A percentile compares a stretch with the other conserved stretches of the same genome.
Conservation (phyloP, 2,113 vertebrate genomes). For the Prionailurus bengalensis region DNA sequence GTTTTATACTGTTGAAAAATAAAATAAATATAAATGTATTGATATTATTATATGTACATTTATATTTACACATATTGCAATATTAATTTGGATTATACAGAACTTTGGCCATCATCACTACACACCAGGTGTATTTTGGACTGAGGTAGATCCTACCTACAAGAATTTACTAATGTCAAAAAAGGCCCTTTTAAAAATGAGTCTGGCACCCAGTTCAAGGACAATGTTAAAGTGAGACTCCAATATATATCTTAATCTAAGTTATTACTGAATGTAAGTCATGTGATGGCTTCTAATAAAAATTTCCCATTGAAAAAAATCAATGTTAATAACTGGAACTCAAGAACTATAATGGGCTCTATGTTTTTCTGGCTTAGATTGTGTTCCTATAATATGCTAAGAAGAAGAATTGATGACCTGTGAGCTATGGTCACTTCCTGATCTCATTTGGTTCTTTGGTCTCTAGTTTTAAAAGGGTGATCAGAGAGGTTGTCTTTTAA, state of each 20-base stretch:
- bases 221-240: background rate
- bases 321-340: conserved; percentile 79
- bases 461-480: conserved; percentile 67
- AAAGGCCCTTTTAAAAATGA: background rate
- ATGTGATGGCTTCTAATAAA: conserved; percentile 67
- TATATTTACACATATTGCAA: background rate
- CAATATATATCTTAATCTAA: conserved; percentile 42
- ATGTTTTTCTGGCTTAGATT: conserved; percentile 61
- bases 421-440: conserved; percentile 55
- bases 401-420: conserved; percentile 58
- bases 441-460: conserved; percentile 47
- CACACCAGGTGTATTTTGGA: background rate
- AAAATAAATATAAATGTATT: background rate
- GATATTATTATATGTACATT: background rate
- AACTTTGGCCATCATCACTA: background rate
- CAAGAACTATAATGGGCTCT: conserved; percentile 55
- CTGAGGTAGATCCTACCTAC: background rate
- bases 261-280: conserved; percentile 69
- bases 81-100: background rate
- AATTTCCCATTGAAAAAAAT: conserved; percentile 74
- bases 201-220: background rate
- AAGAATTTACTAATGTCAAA: conserved; percentile 38
- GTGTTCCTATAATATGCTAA: conserved; percentile 54
- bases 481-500: conserved; percentile 44
- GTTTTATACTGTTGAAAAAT: background rate